Evolutionary conservation across 2,113 vertebrate genomes (phyloP).

Genomic region (Neotragus moschatus): DNA sequence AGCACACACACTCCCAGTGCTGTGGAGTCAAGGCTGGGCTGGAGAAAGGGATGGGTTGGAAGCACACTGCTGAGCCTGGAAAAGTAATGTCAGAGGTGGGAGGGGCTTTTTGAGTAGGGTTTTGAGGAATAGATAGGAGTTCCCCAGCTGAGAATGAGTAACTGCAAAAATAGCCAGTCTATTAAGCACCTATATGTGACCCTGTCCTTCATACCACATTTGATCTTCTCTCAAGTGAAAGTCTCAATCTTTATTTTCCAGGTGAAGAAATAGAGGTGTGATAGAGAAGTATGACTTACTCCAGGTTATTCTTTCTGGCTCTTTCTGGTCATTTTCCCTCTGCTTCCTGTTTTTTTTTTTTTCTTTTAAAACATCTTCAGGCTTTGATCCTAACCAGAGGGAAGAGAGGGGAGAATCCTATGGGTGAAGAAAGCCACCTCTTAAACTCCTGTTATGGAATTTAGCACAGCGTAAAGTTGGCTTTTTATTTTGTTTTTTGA

Average conservation of each 20-base stretch:
- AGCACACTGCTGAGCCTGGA: neutral
- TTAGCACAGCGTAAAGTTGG: neutral
- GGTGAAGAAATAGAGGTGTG: neutral
- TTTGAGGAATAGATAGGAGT: neutral
- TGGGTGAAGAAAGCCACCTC: neutral
- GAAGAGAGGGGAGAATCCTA: neutral
- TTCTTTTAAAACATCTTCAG: neutral
- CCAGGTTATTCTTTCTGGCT: neutral
- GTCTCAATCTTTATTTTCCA: neutral
- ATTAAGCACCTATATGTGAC: neutral
- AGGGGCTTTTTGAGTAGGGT: neutral
- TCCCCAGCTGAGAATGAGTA: neutral
- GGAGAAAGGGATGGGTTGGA: neutral
- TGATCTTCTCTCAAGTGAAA: neutral
- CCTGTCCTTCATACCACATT: neutral
- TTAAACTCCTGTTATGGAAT: neutral
- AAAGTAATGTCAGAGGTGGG: neutral
- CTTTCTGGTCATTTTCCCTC: neutral
- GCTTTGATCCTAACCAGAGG: neutral
- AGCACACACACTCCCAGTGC: neutral
- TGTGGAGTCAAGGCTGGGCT: neutral
- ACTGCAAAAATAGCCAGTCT: neutral
- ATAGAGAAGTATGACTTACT: neutral
- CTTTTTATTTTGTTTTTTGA: neutral
- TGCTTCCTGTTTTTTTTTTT: neutral